Percentiles rank a stretch among this genome's conserved stretches.
Evolutionary conservation across 2,888 invertebrate genomes (phyloP).

Genomic region (Clanis bilineata): DNA sequence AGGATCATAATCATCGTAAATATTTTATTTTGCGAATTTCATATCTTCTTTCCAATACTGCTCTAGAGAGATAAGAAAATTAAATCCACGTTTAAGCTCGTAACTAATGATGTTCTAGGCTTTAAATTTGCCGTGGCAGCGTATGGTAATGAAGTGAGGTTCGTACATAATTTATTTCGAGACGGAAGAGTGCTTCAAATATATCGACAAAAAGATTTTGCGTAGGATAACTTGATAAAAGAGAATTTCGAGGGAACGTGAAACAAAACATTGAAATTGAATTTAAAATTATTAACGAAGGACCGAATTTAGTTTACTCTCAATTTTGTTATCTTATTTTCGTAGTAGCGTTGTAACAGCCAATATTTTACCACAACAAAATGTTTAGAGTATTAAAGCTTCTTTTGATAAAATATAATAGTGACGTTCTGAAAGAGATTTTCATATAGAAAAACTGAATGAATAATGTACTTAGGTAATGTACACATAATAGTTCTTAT

Average conservation of each 20-base stretch:
- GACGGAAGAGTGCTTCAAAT: background rate
- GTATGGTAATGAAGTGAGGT: constrained; percentile 20
- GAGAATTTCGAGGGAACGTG: too few relatives aligned
- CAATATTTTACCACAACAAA: too few relatives aligned
- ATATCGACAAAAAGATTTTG: background rate
- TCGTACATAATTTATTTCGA: constrained; percentile 22
- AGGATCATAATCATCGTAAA: too few relatives aligned
- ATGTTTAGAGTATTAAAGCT: too few relatives aligned
- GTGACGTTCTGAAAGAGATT: too few relatives aligned
- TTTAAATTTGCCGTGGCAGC: constrained; percentile 5
- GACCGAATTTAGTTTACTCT: background rate
- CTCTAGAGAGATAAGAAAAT: background rate
- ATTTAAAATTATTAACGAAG: background rate
- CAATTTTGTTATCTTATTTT: background rate
- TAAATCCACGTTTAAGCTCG: background rate
- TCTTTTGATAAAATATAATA: too few relatives aligned
- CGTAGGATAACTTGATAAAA: background rate
- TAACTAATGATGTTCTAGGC: background rate
- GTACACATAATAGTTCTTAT: too few relatives aligned
- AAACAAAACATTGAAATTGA: background rate
- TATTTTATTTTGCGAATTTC: too few relatives aligned
- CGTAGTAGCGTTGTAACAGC: background rate
- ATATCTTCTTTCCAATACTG: background rate
- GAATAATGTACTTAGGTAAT: too few relatives aligned
- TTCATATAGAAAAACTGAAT: too few relatives aligned